Base-by-base conservation (phyloP, 2,113 vertebrate species). In the Otolemur garnettii region DNA sequence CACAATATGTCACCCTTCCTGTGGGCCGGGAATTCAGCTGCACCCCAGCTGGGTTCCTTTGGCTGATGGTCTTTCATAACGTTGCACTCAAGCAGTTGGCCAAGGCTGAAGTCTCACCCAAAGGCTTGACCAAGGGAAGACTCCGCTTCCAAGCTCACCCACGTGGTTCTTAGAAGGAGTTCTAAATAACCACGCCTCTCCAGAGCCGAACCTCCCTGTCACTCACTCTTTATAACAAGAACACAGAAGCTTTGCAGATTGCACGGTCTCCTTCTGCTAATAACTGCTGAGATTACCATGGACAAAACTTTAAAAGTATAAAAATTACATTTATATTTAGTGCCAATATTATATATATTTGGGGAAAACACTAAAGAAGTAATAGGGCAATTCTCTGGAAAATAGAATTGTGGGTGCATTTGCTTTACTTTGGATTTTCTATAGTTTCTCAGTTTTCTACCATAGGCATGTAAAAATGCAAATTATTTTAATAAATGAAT, bases 401-500 rank as follows among this genome's bases (percentile, higher is more conserved):
- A 93, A 93, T 55, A 77, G 33, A 95, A 87, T 33, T 66, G 72
- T 74, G 6, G 6, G 45, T 69, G 62, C 64, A 78, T 90, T 57
- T 66, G 26, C 55, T 96, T 96, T 45, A 82, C 4, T 77, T 84
- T 55, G 55, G 81, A 79, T 77, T 75, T 81, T 66, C 57, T 79
- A 66, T 12, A 28, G 26, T 90, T 87, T 96, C 82, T 14, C 57
- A 35, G 50, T 75, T 91, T 93, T 82, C 7, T 74, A 87, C 18
- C 87, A 84, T 38, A 91, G 94, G 42, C 28, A 60, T 72, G 0
- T 87, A 86, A 82, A 82, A 96, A 60, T 74, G 11, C 4, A 88
- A 87, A 38, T 64, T 57, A 92, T 72, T 93, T 30, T 53, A 93
- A 69, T 75, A 87, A 75, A 45, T 91, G 15, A 93, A 38, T 78